Conservation (phyloP, 2,113 vertebrate species). For the Burhinus oedicnemus region DNA sequence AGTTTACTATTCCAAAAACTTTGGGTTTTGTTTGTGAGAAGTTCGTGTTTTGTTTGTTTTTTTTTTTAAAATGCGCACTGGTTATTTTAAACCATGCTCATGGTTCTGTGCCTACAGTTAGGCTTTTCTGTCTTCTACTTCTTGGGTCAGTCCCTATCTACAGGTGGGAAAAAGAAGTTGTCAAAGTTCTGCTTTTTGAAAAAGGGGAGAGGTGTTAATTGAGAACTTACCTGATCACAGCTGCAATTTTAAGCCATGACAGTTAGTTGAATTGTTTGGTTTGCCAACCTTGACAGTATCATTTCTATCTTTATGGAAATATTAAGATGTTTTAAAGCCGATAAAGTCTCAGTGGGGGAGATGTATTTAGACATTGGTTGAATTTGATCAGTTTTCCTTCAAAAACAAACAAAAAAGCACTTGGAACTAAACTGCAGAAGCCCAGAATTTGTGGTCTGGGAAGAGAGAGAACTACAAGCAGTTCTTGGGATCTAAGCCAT, state of each 20-base stretch:
- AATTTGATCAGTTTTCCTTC: background rate
- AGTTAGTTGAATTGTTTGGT: constrained; percentile 77
- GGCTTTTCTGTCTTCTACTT: constrained; percentile 69
- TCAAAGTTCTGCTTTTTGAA: constrained; percentile 62
- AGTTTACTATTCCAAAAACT: background rate
- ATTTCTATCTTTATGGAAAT: constrained; percentile 37
- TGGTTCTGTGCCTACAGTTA: constrained; percentile 32
- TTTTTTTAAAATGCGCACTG: background rate
- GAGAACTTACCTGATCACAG: constrained; percentile 39
- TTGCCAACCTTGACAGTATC: constrained; percentile 77
- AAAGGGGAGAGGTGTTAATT: constrained; percentile 67
- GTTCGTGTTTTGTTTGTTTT: background rate
- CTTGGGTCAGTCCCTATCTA: constrained; percentile 67
- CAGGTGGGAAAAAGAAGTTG: constrained; percentile 67
- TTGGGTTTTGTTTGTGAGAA: background rate
- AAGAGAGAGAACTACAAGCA: background rate
- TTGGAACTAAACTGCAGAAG: background rate
- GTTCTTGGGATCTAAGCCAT: background rate
- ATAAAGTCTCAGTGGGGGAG: background rate
- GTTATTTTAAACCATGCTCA: background rate
- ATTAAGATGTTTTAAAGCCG: background rate
- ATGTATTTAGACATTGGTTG: background rate
- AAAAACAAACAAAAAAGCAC: background rate
- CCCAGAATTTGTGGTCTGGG: background rate
- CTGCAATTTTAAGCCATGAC: constrained; percentile 61